These are phyloP conservation scores for Diacarnus erythraeanus DNA, from an alignment of 37 sponge, comb jelly and placozoan species.

Conservation along the genomic window DNA sequence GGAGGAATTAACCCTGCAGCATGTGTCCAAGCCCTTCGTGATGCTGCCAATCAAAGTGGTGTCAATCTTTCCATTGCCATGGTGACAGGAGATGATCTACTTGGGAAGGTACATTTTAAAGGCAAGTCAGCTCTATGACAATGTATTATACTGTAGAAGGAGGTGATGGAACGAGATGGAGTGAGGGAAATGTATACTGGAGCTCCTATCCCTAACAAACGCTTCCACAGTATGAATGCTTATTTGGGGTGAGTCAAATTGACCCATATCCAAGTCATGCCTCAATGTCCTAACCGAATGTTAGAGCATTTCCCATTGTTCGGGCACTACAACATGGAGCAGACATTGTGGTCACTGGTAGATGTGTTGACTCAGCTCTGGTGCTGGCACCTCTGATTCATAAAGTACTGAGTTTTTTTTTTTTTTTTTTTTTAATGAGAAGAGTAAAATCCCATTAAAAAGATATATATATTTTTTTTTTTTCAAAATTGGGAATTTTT, in stretches of 20 bases:
- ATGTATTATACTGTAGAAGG: conserved; percentile 13
- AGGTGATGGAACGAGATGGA: conserved; percentile 25
- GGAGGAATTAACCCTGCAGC: conserved; percentile 88
- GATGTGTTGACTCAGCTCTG: conserved; percentile 96
- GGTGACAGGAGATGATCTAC: conserved; percentile 89
- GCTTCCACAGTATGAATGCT: conserved; percentile 86
- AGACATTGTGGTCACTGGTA: conserved; percentile 94
- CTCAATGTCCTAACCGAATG: neutral
- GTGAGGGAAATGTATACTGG: conserved; percentile 30
- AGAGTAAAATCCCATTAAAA: neutral
- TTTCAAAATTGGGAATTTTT: no score
- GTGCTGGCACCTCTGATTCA: conserved; percentile 95
- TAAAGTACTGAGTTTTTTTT: no score
- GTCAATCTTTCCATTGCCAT: conserved; percentile 86
- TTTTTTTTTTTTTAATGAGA: no score
- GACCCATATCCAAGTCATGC: neutral
- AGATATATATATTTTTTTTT: neutral
- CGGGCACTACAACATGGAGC: conserved; percentile 84
- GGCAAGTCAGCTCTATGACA: no score
- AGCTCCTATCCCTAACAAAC: conserved; percentile 28
- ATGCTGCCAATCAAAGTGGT: conserved; percentile 57
- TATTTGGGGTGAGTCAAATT: conserved; percentile 86
- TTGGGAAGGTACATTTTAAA: conserved; percentile 40
- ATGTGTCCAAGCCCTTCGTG: conserved; percentile 64
- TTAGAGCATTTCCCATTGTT: conserved; percentile 90